Evolutionary conservation across 1,140 invertebrate genomes (phyloP), one percentile per base, ranked within the genome.

Genomic region (Drosophila sturtevanti): DNA sequence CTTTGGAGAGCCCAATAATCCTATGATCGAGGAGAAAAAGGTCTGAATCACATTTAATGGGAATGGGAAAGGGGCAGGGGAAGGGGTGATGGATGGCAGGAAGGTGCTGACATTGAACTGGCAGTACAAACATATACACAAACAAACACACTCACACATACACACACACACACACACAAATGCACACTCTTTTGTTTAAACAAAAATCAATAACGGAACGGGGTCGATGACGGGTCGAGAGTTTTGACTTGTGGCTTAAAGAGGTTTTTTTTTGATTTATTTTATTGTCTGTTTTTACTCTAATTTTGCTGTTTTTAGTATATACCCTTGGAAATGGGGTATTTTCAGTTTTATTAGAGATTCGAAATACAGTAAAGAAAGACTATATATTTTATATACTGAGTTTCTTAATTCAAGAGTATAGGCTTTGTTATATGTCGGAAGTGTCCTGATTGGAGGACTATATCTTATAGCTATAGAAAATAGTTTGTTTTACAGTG

Each of bases 11-110:
- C 92, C 96, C 65, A 97, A 96, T 51, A 96, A 97, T 92, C 95
- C 96, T 16, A 95, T 98, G 94, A 93, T 97, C 69, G 96, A 96
- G 65, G 96, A 98, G 91, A 96, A 95, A 81, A 97, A 97, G 92
- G 96, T 96, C 92, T 60, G 64, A 21, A 31, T 18, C 14, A 44
- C 14, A 44, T 44, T 7, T n/a, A 5, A 31, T 4, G 12, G 16
- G 14, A 14, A 44, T 5, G 22, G 5, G 60, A 55, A 11, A 60
- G 38, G 55, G 34, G 63, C 31, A 41, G 12, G 16, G 59, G 27
- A 21, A 21, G 22, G 38, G n/a, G 41, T 7, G 41, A 51, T 16
- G 21, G 12, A 10, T 14, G 18, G 52, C 21, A 24, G 7, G 27
- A 6, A 6, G 52, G 7, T n/a, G 48, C 11, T 76, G 72, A 76